A percentile compares a stretch with the other conserved stretches of the same genome.
These are phyloP conservation scores for Oceanites oceanicus DNA, from an alignment of 2,113 vertebrate species.

Conservation along the genomic window DNA sequence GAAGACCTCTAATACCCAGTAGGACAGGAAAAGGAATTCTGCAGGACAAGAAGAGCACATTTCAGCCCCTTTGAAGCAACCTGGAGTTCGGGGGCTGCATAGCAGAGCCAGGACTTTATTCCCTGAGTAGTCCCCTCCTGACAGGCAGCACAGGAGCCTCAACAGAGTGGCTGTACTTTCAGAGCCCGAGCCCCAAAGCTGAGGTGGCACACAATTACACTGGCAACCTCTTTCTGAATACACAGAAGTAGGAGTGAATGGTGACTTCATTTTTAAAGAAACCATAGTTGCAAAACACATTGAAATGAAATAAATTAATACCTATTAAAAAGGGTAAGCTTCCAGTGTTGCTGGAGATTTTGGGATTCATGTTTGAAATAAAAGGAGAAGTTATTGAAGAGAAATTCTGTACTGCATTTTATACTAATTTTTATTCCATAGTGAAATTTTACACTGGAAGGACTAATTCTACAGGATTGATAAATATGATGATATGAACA, in stretches of 20 bases:
- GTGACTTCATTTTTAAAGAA: slow-evolving; percentile 2
- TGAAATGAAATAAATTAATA: not conserved
- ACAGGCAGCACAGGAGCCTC: not conserved
- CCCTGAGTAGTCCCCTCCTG: not conserved
- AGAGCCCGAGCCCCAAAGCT: not conserved
- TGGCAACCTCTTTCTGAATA: not conserved
- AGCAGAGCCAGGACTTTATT: not conserved
- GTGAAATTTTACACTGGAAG: not conserved
- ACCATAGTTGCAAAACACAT: not conserved
- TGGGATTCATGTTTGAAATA: not conserved
- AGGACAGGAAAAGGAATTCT: not conserved
- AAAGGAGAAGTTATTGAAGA: not conserved
- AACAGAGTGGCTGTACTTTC: not conserved
- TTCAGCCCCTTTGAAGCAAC: not conserved
- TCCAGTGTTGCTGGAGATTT: not conserved
- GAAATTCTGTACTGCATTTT: not conserved
- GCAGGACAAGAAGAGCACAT: not conserved
- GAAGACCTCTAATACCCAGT: not conserved
- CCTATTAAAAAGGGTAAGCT: not conserved
- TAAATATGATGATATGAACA: not conserved
- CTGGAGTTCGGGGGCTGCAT: not conserved
- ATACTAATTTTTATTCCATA: not conserved
- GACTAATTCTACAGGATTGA: not conserved
- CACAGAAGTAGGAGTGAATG: not conserved
- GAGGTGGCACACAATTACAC: not conserved